Conservation (phyloP, 2,797 vertebrate genomes). For the Austrolebias charrua region DNA sequence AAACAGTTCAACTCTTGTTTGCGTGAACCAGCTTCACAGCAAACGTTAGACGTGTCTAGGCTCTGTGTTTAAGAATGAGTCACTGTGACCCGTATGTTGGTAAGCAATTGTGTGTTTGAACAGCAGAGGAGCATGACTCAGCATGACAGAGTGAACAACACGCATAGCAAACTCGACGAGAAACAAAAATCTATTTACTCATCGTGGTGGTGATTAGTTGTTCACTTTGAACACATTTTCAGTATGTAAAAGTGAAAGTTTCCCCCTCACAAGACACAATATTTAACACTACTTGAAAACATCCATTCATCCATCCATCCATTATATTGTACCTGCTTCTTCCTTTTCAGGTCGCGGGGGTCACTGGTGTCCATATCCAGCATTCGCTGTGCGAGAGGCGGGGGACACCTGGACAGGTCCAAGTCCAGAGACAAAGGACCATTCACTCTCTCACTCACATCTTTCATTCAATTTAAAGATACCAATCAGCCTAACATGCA, state of each 20-base stretch:
- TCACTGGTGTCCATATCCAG: too few species aligned
- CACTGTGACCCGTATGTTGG: constrained; percentile 34
- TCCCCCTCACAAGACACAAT: constrained; percentile 14
- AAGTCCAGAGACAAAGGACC: too few species aligned
- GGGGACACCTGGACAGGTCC: too few species aligned
- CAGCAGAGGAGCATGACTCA: constrained; percentile 56
- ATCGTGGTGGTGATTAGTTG: background rate
- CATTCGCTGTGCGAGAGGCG: too few species aligned
- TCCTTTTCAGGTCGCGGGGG: too few species aligned
- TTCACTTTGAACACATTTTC: constrained; percentile 9
- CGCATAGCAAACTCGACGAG: constrained; percentile 13
- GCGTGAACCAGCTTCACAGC: constrained; percentile 27
- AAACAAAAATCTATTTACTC: background rate
- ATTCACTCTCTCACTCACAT: too few species aligned
- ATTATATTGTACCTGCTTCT: too few species aligned
- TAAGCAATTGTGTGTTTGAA: constrained; percentile 39
- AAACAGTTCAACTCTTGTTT: constrained; percentile 37
- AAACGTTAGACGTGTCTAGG: constrained; percentile 42
- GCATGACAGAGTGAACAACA: constrained; percentile 29
- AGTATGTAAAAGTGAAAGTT: constrained; percentile 8
- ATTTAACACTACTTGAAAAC: constrained; percentile 43
- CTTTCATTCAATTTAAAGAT: too few species aligned
- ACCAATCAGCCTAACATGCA: too few species aligned
- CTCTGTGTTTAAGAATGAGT: constrained; percentile 50
- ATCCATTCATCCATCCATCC: too few species aligned